phyloP scores from a whole-genome alignment of 2,797 vertebrate genomes.

The Oreochromis grahami region DNA sequence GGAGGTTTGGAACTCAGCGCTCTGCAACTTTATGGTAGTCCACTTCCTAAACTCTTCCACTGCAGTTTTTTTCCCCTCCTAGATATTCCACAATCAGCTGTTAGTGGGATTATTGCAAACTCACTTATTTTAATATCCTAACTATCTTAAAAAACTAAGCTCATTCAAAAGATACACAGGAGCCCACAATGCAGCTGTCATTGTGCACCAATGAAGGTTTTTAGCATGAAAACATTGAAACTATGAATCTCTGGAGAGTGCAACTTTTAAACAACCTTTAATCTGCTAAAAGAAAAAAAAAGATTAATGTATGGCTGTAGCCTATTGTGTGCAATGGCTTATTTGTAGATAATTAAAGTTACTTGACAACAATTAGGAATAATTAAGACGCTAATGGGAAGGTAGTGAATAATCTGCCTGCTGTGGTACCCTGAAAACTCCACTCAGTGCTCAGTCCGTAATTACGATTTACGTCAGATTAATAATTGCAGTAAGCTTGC shows the following conservation, averaged over 20 bases:
- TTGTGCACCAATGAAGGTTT: background rate
- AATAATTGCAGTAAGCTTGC: constrained; percentile 60
- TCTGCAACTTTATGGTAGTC: background rate
- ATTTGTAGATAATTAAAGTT: constrained; percentile 58
- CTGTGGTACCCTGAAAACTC: constrained; percentile 51
- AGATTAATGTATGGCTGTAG: background rate
- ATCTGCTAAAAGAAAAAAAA: background rate
- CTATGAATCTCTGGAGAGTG: background rate
- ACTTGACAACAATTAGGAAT: constrained; percentile 57
- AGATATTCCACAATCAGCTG: background rate
- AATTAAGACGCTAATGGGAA: constrained; percentile 63
- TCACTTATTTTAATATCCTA: background rate
- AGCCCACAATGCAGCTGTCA: background rate
- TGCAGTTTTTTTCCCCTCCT: background rate
- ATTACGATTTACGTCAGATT: constrained; percentile 67
- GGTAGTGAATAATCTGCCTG: constrained; percentile 62
- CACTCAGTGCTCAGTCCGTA: constrained; percentile 59
- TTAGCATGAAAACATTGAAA: background rate
- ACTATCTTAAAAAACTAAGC: background rate
- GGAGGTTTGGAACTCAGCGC: background rate
- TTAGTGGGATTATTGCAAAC: background rate
- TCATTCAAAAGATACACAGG: background rate
- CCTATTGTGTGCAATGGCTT: constrained; percentile 33
- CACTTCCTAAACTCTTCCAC: background rate
- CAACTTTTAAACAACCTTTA: background rate